Evolutionary conservation across 2,797 vertebrate species (phyloP).

Genomic region (Neoniphon sammara): DNA sequence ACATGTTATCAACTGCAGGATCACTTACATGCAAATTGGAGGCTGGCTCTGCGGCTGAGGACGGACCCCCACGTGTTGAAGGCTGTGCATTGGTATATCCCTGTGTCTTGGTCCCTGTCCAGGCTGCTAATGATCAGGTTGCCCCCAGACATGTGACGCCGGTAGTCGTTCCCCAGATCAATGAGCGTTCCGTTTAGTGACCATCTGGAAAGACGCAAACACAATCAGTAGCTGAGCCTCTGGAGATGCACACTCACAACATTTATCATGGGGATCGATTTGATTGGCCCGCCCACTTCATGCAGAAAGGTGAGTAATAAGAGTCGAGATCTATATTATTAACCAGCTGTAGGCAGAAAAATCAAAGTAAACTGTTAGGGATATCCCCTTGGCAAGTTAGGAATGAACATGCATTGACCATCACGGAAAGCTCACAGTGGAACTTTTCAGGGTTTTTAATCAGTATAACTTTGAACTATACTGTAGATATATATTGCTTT

Average conservation of each 20-base stretch:
- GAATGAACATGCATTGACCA: conserved; percentile 1
- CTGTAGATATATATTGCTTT: conserved; percentile 11
- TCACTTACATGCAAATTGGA: conserved; percentile 91
- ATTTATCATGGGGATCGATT: conserved; percentile 80
- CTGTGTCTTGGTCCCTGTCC: conserved; percentile 86
- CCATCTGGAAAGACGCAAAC: conserved; percentile 90
- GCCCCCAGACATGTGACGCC: conserved; percentile 85
- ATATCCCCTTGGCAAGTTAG: conserved; percentile 7
- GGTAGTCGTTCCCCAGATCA: conserved; percentile 85
- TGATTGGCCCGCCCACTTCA: conserved; percentile 65
- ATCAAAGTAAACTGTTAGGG: conserved; percentile 13
- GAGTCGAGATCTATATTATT: conserved; percentile 39
- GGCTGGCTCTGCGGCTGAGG: conserved; percentile 85
- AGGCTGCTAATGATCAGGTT: conserved; percentile 87
- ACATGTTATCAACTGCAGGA: conserved; percentile 31
- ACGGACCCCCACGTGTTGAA: conserved; percentile 84
- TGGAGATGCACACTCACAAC: conserved; percentile 70
- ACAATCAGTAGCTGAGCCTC: conserved; percentile 82
- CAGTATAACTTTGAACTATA: conserved; percentile 26
- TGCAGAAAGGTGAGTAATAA: conserved; percentile 61
- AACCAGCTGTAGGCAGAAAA: conserved; percentile 5
- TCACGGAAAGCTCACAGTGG: conserved; percentile 3
- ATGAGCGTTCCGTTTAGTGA: conserved; percentile 90
- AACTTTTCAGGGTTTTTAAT: conserved; percentile 7
- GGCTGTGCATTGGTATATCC: conserved; percentile 87